A percentile compares a stretch with the other conserved stretches of the same genome.
phyloP scores from a whole-genome alignment of 2,888 invertebrate genomes.

The Agriopis leucophaearia region DNA sequence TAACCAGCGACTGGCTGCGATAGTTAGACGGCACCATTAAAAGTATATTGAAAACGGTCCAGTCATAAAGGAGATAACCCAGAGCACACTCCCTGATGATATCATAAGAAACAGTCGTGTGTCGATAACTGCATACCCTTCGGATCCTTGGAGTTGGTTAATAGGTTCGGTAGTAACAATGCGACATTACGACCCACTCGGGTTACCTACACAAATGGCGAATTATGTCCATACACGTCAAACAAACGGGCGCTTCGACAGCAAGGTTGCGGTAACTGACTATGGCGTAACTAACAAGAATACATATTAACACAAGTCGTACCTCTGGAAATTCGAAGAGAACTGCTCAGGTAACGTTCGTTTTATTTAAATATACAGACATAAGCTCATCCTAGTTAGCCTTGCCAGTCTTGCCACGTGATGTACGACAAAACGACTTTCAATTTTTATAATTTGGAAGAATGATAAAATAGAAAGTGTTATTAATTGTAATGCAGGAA shows the following conservation, averaged over 20 bases:
- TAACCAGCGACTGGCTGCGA: slow-evolving; percentile 49
- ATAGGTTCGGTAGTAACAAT: slow-evolving; percentile 73
- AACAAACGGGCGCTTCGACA: slow-evolving; percentile 70
- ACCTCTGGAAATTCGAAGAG: slow-evolving; percentile 45
- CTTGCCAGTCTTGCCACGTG: slow-evolving; percentile 49
- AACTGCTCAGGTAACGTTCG: slow-evolving; percentile 46
- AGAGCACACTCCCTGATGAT: slow-evolving; percentile 52
- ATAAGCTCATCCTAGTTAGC: slow-evolving; percentile 49
- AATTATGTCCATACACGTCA: slow-evolving; percentile 74
- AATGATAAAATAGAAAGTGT: slow-evolving; percentile 49
- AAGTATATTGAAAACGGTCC: slow-evolving; percentile 56
- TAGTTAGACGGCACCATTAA: slow-evolving; percentile 57
- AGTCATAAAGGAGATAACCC: slow-evolving; percentile 52
- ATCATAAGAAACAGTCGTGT: slow-evolving; percentile 65
- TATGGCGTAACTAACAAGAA: slow-evolving; percentile 65
- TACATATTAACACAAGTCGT: slow-evolving; percentile 52
- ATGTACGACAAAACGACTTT: slow-evolving; percentile 40
- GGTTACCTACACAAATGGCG: slow-evolving; percentile 72
- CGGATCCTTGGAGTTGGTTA: slow-evolving; percentile 66
- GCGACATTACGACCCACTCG: slow-evolving; percentile 75
- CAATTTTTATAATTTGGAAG: slow-evolving; percentile 46
- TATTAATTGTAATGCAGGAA: slow-evolving; percentile 42
- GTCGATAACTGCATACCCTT: slow-evolving; percentile 66
- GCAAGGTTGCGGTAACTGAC: slow-evolving; percentile 71
- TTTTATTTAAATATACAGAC: slow-evolving; percentile 47